Evolutionary conservation across 2,797 vertebrate species (phyloP).

Genomic region (Pseudopleuronectes americanus): DNA sequence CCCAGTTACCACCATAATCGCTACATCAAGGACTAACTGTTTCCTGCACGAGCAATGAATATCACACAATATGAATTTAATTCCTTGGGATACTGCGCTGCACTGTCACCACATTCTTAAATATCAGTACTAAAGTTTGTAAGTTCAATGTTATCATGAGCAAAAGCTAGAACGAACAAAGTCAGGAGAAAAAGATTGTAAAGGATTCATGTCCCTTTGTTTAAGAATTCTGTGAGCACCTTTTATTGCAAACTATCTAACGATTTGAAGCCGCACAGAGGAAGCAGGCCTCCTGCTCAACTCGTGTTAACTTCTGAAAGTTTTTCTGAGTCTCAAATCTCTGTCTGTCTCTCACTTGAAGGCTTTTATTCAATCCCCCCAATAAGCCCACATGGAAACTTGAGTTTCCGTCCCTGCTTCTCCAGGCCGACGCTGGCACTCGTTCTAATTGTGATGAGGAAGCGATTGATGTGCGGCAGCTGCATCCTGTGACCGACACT

Average conservation of each 20-base stretch:
- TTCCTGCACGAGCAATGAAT: too few species aligned
- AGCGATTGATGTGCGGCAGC: slow-evolving; percentile 82
- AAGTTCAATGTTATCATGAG: too few species aligned
- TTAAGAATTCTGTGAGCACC: not conserved
- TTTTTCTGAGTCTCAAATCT: slow-evolving; percentile 13
- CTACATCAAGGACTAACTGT: not conserved
- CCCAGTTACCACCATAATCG: not conserved
- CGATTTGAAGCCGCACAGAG: slow-evolving; percentile 6
- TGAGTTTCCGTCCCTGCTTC: slow-evolving; percentile 46
- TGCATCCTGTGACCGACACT: slow-evolving; percentile 81
- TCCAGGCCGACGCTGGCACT: slow-evolving; percentile 62
- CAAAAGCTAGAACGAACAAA: too few species aligned
- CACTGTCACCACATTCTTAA: too few species aligned
- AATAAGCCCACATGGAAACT: slow-evolving; percentile 47
- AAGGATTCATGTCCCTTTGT: not conserved
- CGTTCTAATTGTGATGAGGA: slow-evolving; percentile 80
- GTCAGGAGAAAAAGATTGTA: too few species aligned
- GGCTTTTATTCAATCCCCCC: slow-evolving; percentile 38
- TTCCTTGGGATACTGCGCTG: too few species aligned
- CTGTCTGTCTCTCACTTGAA: slow-evolving; percentile 19
- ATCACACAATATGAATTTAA: too few species aligned
- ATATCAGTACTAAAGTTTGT: too few species aligned
- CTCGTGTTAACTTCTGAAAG: slow-evolving; percentile 37
- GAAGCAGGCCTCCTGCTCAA: not conserved
- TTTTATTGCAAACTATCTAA: not conserved